Conservation (phyloP, 1,140 invertebrate genomes). For the Drosophila tristis region DNA sequence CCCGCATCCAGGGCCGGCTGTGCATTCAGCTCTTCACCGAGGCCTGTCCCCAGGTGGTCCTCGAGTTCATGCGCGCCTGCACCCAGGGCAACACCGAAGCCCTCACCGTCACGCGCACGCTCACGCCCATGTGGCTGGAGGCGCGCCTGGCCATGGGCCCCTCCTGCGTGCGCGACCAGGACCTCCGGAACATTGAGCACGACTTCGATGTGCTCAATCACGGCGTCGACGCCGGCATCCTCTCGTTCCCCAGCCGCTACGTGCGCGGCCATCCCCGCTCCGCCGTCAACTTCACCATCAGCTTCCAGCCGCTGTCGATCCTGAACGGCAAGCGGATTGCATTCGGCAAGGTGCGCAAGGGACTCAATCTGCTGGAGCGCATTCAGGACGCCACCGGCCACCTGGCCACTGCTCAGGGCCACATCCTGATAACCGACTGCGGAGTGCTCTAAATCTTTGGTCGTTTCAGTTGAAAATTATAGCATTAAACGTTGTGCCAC, state of each 20-base stretch:
- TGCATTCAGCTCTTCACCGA: conserved; percentile 72
- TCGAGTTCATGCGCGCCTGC: conserved; percentile 71
- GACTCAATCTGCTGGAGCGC: conserved; percentile 50
- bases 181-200: conserved; percentile 62
- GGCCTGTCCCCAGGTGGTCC: conserved; percentile 69
- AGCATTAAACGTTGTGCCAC: no score
- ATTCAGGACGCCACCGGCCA: conserved; percentile 60
- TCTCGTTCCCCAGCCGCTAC: conserved; percentile 70
- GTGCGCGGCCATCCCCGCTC: conserved; percentile 45
- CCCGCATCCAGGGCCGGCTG: conserved; percentile 55
- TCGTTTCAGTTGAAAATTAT: no score
- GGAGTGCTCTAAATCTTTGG: conserved; percentile 37
- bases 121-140: conserved; percentile 72
- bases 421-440: conserved; percentile 44
- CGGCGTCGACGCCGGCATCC: conserved; percentile 70
- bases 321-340: conserved; percentile 70
- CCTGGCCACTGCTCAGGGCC: conserved; percentile 37
- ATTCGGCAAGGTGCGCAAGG: conserved; percentile 70
- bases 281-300: conserved; percentile 63
- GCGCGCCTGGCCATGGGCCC: conserved; percentile 44
- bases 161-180: neutral
- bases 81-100: conserved; percentile 10
- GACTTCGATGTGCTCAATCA: conserved; percentile 75
- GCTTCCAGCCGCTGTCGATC: conserved; percentile 68
- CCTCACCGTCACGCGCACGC: conserved; percentile 51